These are phyloP conservation scores for Picathartes gymnocephalus DNA, from an alignment of 2,113 vertebrate species.

Conservation along the genomic window DNA sequence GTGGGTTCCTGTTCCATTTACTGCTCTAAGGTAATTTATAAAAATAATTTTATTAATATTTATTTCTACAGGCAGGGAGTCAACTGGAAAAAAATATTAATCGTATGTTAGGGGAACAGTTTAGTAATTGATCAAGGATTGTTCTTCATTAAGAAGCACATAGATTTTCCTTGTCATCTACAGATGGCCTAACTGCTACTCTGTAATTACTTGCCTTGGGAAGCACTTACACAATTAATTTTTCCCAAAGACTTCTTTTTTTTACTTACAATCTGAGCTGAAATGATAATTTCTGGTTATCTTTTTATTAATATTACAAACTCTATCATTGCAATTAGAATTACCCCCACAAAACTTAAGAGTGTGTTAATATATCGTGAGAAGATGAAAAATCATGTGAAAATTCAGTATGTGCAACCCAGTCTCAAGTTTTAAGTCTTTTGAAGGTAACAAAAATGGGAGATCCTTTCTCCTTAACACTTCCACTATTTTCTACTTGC, in stretches of 20 bases:
- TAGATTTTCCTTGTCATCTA: neutral
- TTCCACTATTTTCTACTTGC: neutral
- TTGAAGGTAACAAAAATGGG: neutral
- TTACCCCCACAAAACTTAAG: neutral
- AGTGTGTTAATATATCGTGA: neutral
- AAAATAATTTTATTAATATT: neutral
- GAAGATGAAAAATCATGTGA: neutral
- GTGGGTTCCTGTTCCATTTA: neutral
- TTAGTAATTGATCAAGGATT: neutral
- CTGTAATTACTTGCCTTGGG: neutral
- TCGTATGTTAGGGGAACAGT: accelerated
- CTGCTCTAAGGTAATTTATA: neutral
- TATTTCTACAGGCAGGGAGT: neutral
- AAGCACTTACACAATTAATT: neutral
- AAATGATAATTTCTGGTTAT: neutral
- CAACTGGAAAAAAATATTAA: neutral
- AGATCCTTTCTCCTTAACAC: neutral
- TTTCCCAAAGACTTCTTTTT: neutral
- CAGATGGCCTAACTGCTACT: neutral
- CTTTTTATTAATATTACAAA: neutral
- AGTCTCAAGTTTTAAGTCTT: neutral
- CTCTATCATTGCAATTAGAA: neutral
- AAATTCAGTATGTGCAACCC: neutral
- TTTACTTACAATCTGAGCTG: neutral
- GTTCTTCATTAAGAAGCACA: neutral